phyloP scores from a whole-genome alignment of 2,113 vertebrate species.

The Anas platyrhynchos region DNA sequence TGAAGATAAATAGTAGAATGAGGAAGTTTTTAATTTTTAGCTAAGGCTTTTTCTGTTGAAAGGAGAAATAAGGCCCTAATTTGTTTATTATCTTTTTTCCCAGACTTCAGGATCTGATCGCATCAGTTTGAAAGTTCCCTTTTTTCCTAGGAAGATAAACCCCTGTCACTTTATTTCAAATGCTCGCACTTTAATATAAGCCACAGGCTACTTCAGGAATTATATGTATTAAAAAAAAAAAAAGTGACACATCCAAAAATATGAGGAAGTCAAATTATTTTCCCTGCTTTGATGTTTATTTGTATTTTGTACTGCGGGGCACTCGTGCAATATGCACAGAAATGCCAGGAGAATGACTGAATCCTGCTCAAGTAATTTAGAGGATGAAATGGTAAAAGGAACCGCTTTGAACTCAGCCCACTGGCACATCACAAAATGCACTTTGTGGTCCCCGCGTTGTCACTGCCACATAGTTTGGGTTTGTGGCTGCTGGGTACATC shows the following conservation, averaged over 20 bases:
- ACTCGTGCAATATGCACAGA: conserved; percentile 25
- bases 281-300: conserved; percentile 71
- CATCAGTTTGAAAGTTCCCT: conserved; percentile 13
- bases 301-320: conserved; percentile 38
- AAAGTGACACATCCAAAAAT: conserved; percentile 41
- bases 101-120: not conserved
- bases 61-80: not conserved
- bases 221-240: not conserved
- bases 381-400: conserved; percentile 31
- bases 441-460: not conserved
- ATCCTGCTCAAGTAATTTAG: conserved; percentile 56
- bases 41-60: not conserved
- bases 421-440: not conserved
- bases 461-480: not conserved
- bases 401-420: conserved; percentile 46
- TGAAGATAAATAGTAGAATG: not conserved
- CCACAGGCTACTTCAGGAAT: conserved; percentile 63
- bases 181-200: conserved; percentile 55
- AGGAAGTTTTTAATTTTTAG: not conserved
- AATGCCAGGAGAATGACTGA: conserved; percentile 61
- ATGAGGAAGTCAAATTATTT: conserved; percentile 67
- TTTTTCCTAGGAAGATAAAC: conserved; percentile 44
- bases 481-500: not conserved
- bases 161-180: conserved; percentile 64
- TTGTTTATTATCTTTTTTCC: not conserved